A percentile compares a stretch with the other conserved stretches of the same genome.
Evolutionary conservation across 1,140 invertebrate genomes (phyloP).

Genomic region (Mactra quadrangularis): DNA sequence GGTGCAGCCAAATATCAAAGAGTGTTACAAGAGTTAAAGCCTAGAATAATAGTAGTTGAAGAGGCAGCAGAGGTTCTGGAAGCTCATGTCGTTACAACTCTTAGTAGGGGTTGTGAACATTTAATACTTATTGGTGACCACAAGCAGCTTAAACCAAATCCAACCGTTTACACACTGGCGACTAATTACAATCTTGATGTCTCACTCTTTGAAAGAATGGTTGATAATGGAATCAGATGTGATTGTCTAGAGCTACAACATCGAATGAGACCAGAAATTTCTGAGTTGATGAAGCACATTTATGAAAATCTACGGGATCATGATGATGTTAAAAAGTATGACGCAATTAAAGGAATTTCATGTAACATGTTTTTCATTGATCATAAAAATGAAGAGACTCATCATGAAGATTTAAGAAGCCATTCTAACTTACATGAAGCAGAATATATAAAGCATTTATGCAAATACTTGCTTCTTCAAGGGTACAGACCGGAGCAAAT

Average conservation of each 20-base stretch:
- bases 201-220: conserved; percentile 83
- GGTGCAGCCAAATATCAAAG: conserved; percentile 77
- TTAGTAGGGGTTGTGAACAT: conserved; percentile 90
- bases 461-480: conserved; percentile 81
- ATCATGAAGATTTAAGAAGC: conserved; percentile 78
- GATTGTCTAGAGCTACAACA: conserved; percentile 75
- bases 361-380: conserved; percentile 82
- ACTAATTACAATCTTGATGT: conserved; percentile 82
- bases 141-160: conserved; percentile 84
- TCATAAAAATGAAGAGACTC: conserved; percentile 76
- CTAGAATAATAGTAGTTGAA: conserved; percentile 80
- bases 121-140: conserved; percentile 86
- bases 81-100: conserved; percentile 76
- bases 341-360: conserved; percentile 78
- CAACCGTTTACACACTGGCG: conserved; percentile 80
- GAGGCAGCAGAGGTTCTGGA: conserved; percentile 82
- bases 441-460: conserved; percentile 73
- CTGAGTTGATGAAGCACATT: conserved; percentile 81
- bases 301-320: conserved; percentile 81
- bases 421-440: conserved; percentile 77
- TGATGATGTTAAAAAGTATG: conserved; percentile 73
- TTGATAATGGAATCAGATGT: conserved; percentile 79
- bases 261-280: conserved; percentile 79
- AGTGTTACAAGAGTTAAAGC: conserved; percentile 73
- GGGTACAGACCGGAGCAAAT: conserved; percentile 80